These are phyloP conservation scores for Blera fallax DNA, from an alignment of 2,888 invertebrate genomes.

Conservation along the genomic window DNA sequence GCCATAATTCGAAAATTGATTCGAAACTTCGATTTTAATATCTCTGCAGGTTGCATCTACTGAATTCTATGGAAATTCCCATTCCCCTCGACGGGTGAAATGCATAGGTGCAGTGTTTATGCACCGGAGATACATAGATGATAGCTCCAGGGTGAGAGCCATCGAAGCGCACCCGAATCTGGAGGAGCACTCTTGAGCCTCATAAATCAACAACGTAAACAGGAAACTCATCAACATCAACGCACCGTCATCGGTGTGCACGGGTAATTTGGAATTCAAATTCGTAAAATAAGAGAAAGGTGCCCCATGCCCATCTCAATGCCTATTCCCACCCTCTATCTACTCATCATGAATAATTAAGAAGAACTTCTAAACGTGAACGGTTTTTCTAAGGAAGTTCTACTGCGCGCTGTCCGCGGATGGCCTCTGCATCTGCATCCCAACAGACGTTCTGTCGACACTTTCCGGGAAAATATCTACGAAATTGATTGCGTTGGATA, in stretches of 20 bases:
- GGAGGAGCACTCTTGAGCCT: constrained; percentile 55
- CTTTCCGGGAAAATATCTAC: constrained; percentile 66
- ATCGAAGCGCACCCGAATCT: constrained; percentile 60
- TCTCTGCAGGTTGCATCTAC: background rate
- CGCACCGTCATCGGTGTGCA: constrained; percentile 51
- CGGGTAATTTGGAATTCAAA: constrained; percentile 31
- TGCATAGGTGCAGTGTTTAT: constrained; percentile 59
- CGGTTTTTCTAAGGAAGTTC: constrained; percentile 43
- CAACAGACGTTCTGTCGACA: constrained; percentile 70
- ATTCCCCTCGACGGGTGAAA: background rate
- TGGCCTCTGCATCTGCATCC: constrained; percentile 29
- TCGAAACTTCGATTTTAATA: constrained; percentile 42
- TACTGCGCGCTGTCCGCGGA: background rate
- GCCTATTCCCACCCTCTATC: constrained; percentile 1
- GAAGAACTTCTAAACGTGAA: constrained; percentile 30
- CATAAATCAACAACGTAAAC: constrained; percentile 70
- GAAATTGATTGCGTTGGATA: constrained; percentile 51
- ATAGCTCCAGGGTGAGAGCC: constrained; percentile 39
- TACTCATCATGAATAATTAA: constrained; percentile 51
- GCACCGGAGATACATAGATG: constrained; percentile 59
- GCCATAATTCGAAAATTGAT: constrained; percentile 50
- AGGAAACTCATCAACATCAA: constrained; percentile 66
- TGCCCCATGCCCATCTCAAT: background rate
- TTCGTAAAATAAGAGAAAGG: constrained; percentile 48
- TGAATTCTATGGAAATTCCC: constrained; percentile 56